A percentile compares a stretch with the other conserved stretches of the same genome.
Evolutionary conservation across 2,888 invertebrate genomes (phyloP).

Genomic region (Petrolisthes cinctipes): DNA sequence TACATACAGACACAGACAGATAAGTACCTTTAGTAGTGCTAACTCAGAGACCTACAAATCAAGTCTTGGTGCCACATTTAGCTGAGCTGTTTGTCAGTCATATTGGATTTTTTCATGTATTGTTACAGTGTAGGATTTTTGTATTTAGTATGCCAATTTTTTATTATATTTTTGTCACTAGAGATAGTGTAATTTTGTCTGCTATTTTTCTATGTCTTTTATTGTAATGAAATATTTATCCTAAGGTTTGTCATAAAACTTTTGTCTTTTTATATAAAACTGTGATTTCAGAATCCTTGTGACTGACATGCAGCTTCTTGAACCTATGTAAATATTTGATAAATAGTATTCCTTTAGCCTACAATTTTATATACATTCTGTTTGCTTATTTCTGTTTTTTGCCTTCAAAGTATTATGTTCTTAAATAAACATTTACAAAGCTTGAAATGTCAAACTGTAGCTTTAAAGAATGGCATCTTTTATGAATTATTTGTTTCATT

Average conservation of each 20-base stretch:
- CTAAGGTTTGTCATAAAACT: slow-evolving; percentile 26
- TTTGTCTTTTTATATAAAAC: slow-evolving; percentile 39
- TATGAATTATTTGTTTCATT: slow-evolving; percentile 38
- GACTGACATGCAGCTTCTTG: slow-evolving; percentile 59
- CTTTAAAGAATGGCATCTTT: slow-evolving; percentile 51
- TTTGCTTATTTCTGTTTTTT: slow-evolving; percentile 47
- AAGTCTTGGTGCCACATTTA: slow-evolving; percentile 58
- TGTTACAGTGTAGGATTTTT: slow-evolving; percentile 36
- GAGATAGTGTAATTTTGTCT: slow-evolving; percentile 36
- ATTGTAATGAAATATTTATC: slow-evolving; percentile 30
- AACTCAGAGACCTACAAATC: slow-evolving; percentile 22
- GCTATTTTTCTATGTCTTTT: slow-evolving; percentile 44
- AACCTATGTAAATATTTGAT: slow-evolving; percentile 51
- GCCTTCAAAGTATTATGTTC: slow-evolving; percentile 55
- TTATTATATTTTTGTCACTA: slow-evolving; percentile 40
- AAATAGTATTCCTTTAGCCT: slow-evolving; percentile 30
- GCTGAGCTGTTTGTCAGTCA: slow-evolving; percentile 54
- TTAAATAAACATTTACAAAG: slow-evolving; percentile 43
- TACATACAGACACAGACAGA: no score
- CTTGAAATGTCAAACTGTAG: slow-evolving; percentile 55
- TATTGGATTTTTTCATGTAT: slow-evolving; percentile 44
- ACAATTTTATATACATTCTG: slow-evolving; percentile 42
- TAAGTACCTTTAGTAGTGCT: no score
- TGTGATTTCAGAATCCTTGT: slow-evolving; percentile 55
- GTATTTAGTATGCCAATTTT: slow-evolving; percentile 38